Evolutionary conservation across 2,797 vertebrate species (phyloP).

Genomic region (Micromesistius poutassou): DNA sequence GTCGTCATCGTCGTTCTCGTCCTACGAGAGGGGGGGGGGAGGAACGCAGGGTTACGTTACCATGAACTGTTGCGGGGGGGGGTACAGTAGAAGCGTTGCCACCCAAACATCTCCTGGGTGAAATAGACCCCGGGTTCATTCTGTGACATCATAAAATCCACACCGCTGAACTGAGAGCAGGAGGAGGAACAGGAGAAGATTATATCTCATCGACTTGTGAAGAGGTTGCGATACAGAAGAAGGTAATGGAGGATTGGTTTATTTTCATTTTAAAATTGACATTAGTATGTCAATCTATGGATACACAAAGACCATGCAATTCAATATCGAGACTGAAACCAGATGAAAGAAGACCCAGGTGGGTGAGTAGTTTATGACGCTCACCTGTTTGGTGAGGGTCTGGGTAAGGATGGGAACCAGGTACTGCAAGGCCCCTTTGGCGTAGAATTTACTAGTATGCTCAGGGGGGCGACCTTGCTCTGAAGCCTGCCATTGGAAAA

Average conservation of each 20-base stretch:
- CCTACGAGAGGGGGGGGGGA: constrained; percentile 62
- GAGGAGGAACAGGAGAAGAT: constrained; percentile 53
- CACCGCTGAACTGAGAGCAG: constrained; percentile 47
- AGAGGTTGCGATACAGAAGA: too few species aligned
- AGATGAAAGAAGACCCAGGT: not conserved
- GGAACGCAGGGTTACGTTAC: not conserved
- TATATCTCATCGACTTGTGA: too few species aligned
- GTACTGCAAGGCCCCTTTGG: constrained; percentile 97
- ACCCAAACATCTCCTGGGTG: constrained; percentile 52
- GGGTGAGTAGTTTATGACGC: not conserved
- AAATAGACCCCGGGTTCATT: constrained; percentile 44
- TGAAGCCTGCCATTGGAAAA: constrained; percentile 77
- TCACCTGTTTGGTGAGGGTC: constrained; percentile 95
- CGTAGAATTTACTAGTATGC: constrained; percentile 98
- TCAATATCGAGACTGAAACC: too few species aligned
- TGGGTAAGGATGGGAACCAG: constrained; percentile 96
- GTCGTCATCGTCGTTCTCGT: constrained; percentile 93
- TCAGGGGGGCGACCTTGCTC: constrained; percentile 96
- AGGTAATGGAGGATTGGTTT: too few species aligned
- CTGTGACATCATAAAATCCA: constrained; percentile 61
- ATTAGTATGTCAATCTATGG: too few species aligned
- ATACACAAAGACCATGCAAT: too few species aligned
- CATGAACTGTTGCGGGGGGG: constrained; percentile 4
- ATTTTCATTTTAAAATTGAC: too few species aligned
- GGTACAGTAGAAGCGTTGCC: not conserved